phyloP scores from a whole-genome alignment of 2,113 vertebrate species.

The rabbit (Oryctolagus cuniculus) region DNA sequence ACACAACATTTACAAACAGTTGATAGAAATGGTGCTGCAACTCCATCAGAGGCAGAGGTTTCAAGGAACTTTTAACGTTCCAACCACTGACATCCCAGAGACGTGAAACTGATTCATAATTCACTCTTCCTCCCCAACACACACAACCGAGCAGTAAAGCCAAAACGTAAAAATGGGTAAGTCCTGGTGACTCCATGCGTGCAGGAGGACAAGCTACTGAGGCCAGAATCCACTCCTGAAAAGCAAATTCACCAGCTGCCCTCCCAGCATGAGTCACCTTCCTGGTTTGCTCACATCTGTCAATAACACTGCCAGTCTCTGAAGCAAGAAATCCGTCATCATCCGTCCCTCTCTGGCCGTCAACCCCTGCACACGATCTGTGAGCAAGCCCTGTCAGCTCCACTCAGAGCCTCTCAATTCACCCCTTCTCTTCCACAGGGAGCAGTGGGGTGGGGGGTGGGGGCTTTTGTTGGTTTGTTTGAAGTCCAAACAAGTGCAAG shows the following conservation, averaged over 20 bases:
- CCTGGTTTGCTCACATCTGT: conserved; percentile 65
- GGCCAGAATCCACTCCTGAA: neutral
- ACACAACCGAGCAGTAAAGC: neutral
- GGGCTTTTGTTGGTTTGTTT: neutral
- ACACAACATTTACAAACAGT: conserved; percentile 50
- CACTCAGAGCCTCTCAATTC: conserved; percentile 22
- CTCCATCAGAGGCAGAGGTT: neutral
- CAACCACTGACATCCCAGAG: conserved; percentile 27
- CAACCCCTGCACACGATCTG: neutral
- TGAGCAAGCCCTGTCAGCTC: conserved; percentile 56
- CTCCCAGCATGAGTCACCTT: conserved; percentile 56
- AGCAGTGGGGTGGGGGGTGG: neutral
- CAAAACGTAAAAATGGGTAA: neutral
- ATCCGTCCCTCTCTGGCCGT: neutral
- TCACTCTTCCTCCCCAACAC: neutral
- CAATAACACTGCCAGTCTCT: conserved; percentile 46
- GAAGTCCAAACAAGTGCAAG: neutral
- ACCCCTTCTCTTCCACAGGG: neutral
- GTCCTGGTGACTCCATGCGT: neutral
- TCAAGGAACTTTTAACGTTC: conserved; percentile 3
- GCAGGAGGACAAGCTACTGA: neutral
- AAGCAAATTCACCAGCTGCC: conserved; percentile 60
- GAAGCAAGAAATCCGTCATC: conserved; percentile 66
- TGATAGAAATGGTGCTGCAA: conserved; percentile 15
- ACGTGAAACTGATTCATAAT: neutral